These are phyloP conservation scores for Eupsittula cactorum DNA, from an alignment of 2,113 vertebrate species.

Conservation along the genomic window DNA sequence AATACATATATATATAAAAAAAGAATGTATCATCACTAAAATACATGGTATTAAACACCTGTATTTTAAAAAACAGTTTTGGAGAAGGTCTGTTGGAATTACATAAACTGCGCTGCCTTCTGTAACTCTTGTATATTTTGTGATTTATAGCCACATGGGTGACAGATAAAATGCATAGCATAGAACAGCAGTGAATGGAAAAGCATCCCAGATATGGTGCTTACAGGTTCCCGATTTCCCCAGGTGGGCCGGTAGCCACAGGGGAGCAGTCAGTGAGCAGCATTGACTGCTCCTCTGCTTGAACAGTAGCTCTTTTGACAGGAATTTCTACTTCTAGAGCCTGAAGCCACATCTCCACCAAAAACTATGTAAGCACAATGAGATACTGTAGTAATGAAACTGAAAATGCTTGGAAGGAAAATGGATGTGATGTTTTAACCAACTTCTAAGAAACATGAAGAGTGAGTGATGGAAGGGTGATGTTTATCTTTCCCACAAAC, in stretches of 20 bases:
- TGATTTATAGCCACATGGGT: not conserved
- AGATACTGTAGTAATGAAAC: not conserved
- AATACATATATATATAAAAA: no score
- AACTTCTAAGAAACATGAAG: conserved; percentile 38
- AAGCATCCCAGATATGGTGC: not conserved
- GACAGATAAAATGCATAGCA: not conserved
- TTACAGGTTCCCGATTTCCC: not conserved
- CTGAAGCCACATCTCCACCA: not conserved
- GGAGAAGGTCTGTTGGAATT: not conserved
- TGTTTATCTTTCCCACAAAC: conserved; percentile 46
- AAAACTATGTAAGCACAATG: not conserved
- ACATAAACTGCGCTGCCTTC: not conserved
- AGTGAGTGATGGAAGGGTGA: conserved; percentile 47
- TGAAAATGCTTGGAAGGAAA: conserved; percentile 24
- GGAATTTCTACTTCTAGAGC: not conserved
- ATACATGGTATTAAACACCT: not conserved
- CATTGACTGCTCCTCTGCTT: not conserved
- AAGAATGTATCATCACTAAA: not conserved
- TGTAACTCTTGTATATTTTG: not conserved
- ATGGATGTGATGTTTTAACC: conserved; percentile 27
- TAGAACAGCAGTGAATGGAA: not conserved
- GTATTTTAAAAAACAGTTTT: not conserved
- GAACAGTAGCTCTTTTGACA: not conserved
- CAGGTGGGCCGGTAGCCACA: not conserved
- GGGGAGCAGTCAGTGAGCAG: not conserved